Conservation (phyloP, 1,140 invertebrate genomes). For the Mizuhopecten yessoensis region DNA sequence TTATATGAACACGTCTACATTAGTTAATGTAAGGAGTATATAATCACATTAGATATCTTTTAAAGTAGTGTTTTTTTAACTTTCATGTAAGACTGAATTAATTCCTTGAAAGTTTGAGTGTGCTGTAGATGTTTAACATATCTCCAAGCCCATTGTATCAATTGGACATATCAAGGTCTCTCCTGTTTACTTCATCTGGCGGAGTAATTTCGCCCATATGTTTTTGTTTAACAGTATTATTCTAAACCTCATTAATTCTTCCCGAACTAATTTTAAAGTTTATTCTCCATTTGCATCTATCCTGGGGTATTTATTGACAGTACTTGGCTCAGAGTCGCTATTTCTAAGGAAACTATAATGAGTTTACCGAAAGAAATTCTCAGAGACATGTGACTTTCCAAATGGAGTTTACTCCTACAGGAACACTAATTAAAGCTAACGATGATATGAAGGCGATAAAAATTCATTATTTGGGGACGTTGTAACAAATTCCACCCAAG, state of each 20-base stretch:
- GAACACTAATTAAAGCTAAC: constrained; percentile 34
- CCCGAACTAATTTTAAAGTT: constrained; percentile 2
- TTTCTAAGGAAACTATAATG: constrained; percentile 34
- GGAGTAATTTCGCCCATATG: neutral
- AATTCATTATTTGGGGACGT: constrained; percentile 34
- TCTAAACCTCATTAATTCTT: neutral
- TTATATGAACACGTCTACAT: neutral
- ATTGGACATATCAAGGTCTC: neutral
- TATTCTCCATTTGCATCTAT: constrained; percentile 34
- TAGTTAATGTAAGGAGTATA: neutral
- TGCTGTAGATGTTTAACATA: neutral
- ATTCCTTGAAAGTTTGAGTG: neutral
- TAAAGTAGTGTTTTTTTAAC: neutral
- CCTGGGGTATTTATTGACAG: neutral
- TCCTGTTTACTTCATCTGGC: neutral
- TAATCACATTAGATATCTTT: neutral
- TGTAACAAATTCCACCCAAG: constrained; percentile 16
- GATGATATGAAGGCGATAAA: constrained; percentile 28
- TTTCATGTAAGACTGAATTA: neutral
- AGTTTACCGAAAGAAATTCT: constrained; percentile 28
- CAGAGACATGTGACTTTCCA: constrained; percentile 37
- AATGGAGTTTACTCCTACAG: constrained; percentile 26
- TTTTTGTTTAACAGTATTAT: constrained; percentile 24
- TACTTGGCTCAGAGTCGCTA: neutral
- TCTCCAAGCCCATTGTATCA: neutral